Conservation (phyloP, 2,888 invertebrate genomes). For the Hanleya hanleyi region DNA sequence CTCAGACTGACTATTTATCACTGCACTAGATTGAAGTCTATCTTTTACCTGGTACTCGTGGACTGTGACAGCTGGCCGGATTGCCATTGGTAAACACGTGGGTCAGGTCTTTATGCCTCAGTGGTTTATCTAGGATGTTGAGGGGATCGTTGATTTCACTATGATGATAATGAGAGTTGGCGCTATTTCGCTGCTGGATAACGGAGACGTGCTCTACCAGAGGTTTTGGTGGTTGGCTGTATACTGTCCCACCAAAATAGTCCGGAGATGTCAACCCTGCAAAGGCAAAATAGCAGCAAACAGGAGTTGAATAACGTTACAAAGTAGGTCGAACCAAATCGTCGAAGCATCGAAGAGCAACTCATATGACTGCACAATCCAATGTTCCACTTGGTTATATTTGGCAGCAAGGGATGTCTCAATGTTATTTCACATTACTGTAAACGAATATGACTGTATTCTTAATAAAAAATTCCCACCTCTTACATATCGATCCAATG, state of each 20-base stretch:
- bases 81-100: conserved; percentile 45
- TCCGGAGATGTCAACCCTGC: background rate
- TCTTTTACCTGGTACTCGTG: conserved; percentile 51
- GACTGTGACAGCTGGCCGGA: conserved; percentile 55
- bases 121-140: conserved; percentile 58
- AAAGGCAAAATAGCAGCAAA: background rate
- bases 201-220: conserved; percentile 67
- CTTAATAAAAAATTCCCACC: too few species aligned
- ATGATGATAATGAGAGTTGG: conserved; percentile 33
- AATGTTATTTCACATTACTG: too few species aligned
- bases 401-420: too few species aligned
- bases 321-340: too few species aligned
- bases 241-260: conserved; percentile 21
- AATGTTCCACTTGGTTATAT: too few species aligned
- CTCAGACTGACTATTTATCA: too few species aligned
- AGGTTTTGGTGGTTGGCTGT: conserved; percentile 51
- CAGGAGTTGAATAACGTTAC: conserved; percentile 11
- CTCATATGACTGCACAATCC: too few species aligned
- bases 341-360: too few species aligned
- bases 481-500: too few species aligned
- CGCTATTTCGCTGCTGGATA: conserved; percentile 55
- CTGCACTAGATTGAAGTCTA: too few species aligned
- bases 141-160: conserved; percentile 53
- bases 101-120: conserved; percentile 38
- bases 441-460: too few species aligned